These are phyloP conservation scores for Gari tellinella DNA, from an alignment of 2,888 invertebrate species.

Conservation along the genomic window DNA sequence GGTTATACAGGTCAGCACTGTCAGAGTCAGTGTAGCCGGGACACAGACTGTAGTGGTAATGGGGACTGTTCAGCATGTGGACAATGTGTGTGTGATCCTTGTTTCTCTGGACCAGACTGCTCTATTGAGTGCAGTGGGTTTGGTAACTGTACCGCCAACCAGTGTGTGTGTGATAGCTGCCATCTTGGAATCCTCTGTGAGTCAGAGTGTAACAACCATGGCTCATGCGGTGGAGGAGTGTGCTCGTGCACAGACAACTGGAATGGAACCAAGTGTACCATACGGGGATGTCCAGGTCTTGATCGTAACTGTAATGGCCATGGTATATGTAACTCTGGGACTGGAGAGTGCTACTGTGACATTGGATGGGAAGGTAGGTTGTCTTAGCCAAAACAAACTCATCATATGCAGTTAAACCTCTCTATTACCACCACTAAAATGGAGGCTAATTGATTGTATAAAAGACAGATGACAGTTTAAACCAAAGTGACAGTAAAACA, in stretches of 20 bases:
- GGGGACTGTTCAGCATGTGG: slow-evolving; percentile 71
- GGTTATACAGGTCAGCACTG: slow-evolving; percentile 70
- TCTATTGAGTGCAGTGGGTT: slow-evolving; percentile 63
- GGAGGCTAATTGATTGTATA: too few relatives aligned
- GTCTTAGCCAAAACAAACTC: too few relatives aligned
- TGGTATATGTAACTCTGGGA: slow-evolving; percentile 71
- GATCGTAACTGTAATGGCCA: slow-evolving; percentile 67
- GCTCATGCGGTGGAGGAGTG: slow-evolving; percentile 47
- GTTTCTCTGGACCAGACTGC: slow-evolving; percentile 71
- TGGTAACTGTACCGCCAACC: slow-evolving; percentile 63
- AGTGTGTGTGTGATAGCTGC: slow-evolving; percentile 71
- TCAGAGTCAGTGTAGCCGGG: slow-evolving; percentile 63
- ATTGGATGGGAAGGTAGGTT: slow-evolving; percentile 76
- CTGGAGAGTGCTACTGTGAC: slow-evolving; percentile 69
- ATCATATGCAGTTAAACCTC: too few relatives aligned
- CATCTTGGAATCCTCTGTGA: slow-evolving; percentile 70
- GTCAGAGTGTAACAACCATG: slow-evolving; percentile 70
- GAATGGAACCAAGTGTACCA: slow-evolving; percentile 69
- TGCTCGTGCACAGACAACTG: slow-evolving; percentile 69
- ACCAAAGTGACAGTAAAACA: too few relatives aligned
- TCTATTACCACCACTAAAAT: too few relatives aligned
- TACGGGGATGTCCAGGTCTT: slow-evolving; percentile 66
- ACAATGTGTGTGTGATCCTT: slow-evolving; percentile 71
- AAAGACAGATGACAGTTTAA: too few relatives aligned
- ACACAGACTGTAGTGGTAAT: slow-evolving; percentile 64